Base-by-base conservation (phyloP, 1,140 invertebrate species). In the Diabrotica virgifera region DNA sequence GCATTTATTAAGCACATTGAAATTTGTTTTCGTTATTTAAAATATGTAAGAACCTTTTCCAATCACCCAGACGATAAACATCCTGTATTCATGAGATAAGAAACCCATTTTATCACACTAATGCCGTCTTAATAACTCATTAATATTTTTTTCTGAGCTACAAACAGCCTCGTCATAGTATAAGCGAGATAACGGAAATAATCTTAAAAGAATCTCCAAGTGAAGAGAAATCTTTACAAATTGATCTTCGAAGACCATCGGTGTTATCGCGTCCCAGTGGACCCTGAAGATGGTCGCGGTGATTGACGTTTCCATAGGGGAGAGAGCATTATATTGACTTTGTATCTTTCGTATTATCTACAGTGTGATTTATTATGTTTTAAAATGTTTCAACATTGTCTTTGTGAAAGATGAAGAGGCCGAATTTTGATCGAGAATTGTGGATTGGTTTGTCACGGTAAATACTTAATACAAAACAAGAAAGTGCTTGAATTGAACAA, bases 91-190 rank as follows among this genome's bases (percentile, higher is more conserved):
- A 46, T 10, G 40, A 46, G 40, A 46, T 46, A 46, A 46, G 40
- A n/a, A 46, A 46, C n/a, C 40, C 40, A 46, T 46, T 46, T 46
- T 46, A 46, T 46, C 40, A n/a, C 40, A 24, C n/a, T 46, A 46
- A 10, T 46, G n/a, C 8, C 8, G 40, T 46, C 40, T 46, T 46
- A 46, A 46, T 46, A 46, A 10, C 40, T n/a, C 40, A 46, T 46
- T 46, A 46, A 46, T 46, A 46, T 46, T 46, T 46, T 46, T 46
- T 46, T 46, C 40, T 46, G n/a, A 46, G n/a, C 40, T 46, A 46
- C 6, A 46, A 46, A 46, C 40, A 46, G 40, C 40, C n/a, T 46
- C 40, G 40, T 46, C 40, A 46, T 46, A 46, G 8, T 46, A 46
- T n/a, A n/a, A 46, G 8, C 40, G n/a, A 46, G 40, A 46, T 46